Evolutionary conservation across 2,797 vertebrate species (phyloP).

Genomic region (Rhabdophis nuchalis): DNA sequence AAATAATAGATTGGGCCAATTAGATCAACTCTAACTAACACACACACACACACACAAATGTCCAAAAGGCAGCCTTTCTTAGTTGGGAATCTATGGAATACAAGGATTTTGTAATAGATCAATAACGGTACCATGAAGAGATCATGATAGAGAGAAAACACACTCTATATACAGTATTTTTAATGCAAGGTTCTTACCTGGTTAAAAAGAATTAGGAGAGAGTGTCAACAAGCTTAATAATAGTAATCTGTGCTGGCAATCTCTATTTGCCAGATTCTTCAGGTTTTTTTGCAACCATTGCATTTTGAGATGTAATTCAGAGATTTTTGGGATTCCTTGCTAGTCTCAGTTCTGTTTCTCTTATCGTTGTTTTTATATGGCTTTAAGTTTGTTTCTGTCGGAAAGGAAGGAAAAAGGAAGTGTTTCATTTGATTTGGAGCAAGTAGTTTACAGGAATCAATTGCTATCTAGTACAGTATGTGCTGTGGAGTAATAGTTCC

Average conservation of each 20-base stretch:
- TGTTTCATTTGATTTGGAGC: slow-evolving; percentile 45
- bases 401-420: slow-evolving; percentile 35
- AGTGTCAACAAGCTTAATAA: background rate
- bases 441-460: slow-evolving; percentile 55
- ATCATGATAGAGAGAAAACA: background rate
- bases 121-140: background rate
- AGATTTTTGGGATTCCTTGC: background rate
- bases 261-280: background rate
- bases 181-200: background rate
- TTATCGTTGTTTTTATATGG: slow-evolving; percentile 32
- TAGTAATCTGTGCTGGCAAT: background rate
- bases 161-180: background rate
- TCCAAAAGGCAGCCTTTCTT: too few species aligned
- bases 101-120: background rate
- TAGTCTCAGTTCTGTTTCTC: background rate
- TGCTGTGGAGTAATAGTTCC: slow-evolving; percentile 63
- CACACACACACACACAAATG: too few species aligned
- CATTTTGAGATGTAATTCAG: background rate
- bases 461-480: slow-evolving; percentile 58
- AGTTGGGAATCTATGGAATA: background rate
- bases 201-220: background rate
- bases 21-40: too few species aligned
- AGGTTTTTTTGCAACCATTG: background rate
- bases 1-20: too few species aligned
- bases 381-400: slow-evolving; percentile 31